Conservation (phyloP, 1,140 invertebrate genomes). For the Drusus annulatus region DNA sequence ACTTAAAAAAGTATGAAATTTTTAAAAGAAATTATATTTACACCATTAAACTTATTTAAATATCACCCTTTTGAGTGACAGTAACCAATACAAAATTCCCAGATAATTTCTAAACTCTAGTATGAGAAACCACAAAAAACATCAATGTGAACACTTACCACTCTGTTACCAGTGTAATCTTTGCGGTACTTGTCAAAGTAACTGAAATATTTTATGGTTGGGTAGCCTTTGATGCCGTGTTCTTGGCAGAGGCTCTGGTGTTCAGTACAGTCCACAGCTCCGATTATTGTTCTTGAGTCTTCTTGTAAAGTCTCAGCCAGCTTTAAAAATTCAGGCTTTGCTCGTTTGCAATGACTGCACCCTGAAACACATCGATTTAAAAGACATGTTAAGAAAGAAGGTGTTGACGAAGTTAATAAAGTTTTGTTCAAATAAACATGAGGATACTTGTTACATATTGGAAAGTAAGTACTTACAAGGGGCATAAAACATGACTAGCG, state of each 20-base stretch:
- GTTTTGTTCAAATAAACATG: too few relatives aligned
- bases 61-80: too few relatives aligned
- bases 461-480: slow-evolving; percentile 79
- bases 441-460: not conserved
- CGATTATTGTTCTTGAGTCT: slow-evolving; percentile 82
- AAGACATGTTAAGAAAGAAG: too few relatives aligned
- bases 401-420: too few relatives aligned
- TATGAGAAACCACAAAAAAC: too few relatives aligned
- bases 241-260: slow-evolving; percentile 76
- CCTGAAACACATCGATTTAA: slow-evolving; percentile 75
- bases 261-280: slow-evolving; percentile 87
- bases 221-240: slow-evolving; percentile 87
- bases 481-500: slow-evolving; percentile 92
- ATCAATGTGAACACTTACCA: slow-evolving; percentile 67
- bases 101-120: too few relatives aligned
- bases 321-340: slow-evolving; percentile 87
- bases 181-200: slow-evolving; percentile 81
- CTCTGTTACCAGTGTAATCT: slow-evolving; percentile 82
- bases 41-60: too few relatives aligned
- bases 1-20: too few relatives aligned
- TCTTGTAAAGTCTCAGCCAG: slow-evolving; percentile 84
- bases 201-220: slow-evolving; percentile 90
- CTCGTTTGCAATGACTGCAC: slow-evolving; percentile 93
- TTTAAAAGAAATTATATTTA: too few relatives aligned
- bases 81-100: too few relatives aligned